These are phyloP conservation scores for Brachionus rotundiformis DNA, from an alignment of 1,140 invertebrate species.

Conservation along the genomic window DNA sequence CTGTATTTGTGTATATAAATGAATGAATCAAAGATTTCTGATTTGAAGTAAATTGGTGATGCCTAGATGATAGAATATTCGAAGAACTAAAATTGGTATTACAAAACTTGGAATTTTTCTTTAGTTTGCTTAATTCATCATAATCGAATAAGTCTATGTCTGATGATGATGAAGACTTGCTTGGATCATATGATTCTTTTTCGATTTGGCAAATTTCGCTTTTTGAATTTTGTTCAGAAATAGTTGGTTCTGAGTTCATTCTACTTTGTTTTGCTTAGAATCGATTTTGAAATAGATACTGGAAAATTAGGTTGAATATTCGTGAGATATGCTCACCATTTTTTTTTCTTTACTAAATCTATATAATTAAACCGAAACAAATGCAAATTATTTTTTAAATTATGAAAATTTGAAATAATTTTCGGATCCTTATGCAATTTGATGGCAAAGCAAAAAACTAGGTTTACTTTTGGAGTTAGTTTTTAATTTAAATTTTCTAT, in stretches of 20 bases:
- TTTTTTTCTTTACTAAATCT: not conserved
- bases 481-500: no score
- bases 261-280: not conserved
- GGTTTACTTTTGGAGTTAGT: not conserved
- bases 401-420: not conserved
- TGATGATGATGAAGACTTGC: not conserved
- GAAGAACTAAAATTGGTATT: slow-evolving; percentile 28
- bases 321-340: slow-evolving; percentile 3
- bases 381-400: slow-evolving; percentile 7
- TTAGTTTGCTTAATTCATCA: not conserved
- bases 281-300: slow-evolving; percentile 5
- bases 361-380: slow-evolving; percentile 5
- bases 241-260: not conserved
- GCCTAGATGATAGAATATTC: slow-evolving; percentile 32
- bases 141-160: slow-evolving; percentile 26
- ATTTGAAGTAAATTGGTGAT: slow-evolving; percentile 36
- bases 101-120: not conserved
- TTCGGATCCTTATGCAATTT: not conserved
- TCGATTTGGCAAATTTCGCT: not conserved
- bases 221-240: no score
- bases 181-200: not conserved
- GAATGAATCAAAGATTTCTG: slow-evolving; percentile 22
- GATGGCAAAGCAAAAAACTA: not conserved
- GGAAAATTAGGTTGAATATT: slow-evolving; percentile 5
- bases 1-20: slow-evolving; percentile 42